These are phyloP conservation scores for Leptodirus hochenwartii DNA, from an alignment of 2,888 invertebrate species.

Conservation along the genomic window DNA sequence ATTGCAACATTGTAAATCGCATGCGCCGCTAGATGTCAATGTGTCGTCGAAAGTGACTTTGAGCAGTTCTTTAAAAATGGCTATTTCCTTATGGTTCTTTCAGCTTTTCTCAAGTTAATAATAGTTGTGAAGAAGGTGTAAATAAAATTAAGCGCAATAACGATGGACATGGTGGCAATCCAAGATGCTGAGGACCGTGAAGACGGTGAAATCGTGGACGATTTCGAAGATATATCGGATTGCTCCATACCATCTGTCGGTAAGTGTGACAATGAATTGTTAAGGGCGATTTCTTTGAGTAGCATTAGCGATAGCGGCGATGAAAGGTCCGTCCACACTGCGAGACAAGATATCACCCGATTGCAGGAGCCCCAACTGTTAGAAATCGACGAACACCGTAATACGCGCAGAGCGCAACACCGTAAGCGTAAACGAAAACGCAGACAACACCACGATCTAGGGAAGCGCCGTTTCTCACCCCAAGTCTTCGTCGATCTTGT, in stretches of 20 bases:
- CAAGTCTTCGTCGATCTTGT: neutral
- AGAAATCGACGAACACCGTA: too few relatives aligned
- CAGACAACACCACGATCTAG: neutral
- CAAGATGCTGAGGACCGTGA: conserved; percentile 17
- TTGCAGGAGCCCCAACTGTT: too few relatives aligned
- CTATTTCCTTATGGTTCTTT: too few relatives aligned
- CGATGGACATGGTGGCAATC: conserved; percentile 4
- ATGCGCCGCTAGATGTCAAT: too few relatives aligned
- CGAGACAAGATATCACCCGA: conserved; percentile 7
- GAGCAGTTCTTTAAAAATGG: too few relatives aligned
- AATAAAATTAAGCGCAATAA: too few relatives aligned
- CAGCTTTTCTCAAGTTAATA: too few relatives aligned
- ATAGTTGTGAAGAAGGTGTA: too few relatives aligned
- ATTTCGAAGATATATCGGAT: conserved; percentile 27
- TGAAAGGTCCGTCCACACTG: conserved; percentile 7
- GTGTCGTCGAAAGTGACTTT: too few relatives aligned
- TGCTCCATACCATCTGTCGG: conserved; percentile 22
- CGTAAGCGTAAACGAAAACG: conserved; percentile 6
- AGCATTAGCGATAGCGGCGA: conserved; percentile 21
- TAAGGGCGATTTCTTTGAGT: conserved; percentile 27
- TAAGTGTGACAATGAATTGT: conserved; percentile 26
- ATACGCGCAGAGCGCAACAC: too few relatives aligned
- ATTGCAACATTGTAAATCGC: too few relatives aligned
- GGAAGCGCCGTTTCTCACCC: neutral
- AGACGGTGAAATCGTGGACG: conserved; percentile 28